Evolutionary conservation across 2,797 vertebrate genomes (phyloP).

Genomic region (Dendrocincla fuliginosa): DNA sequence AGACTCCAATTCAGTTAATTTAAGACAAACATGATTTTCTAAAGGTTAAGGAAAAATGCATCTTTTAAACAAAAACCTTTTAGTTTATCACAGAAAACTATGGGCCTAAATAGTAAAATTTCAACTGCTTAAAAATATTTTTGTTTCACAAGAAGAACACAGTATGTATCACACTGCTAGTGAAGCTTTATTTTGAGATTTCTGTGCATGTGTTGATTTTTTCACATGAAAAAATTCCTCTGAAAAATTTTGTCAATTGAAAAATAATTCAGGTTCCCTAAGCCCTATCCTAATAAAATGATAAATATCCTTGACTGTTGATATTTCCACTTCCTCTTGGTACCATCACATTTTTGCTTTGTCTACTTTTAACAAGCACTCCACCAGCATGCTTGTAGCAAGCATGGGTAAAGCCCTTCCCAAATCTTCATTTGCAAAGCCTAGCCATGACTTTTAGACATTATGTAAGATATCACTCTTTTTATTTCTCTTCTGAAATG

Average conservation of each 20-base stretch:
- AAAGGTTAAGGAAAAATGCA: background rate
- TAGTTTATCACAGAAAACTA: background rate
- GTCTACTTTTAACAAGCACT: background rate
- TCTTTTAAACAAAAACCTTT: background rate
- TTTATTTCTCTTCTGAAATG: background rate
- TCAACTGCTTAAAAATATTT: background rate
- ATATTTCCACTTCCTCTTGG: background rate
- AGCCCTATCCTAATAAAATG: background rate
- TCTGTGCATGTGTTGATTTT: accelerated
- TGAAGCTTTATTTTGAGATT: background rate
- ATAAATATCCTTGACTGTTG: background rate
- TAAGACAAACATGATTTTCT: background rate
- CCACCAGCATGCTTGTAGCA: too few relatives aligned
- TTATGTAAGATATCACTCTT: background rate
- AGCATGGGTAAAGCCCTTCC: too few relatives aligned
- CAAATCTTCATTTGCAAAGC: too few relatives aligned
- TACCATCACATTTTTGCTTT: background rate
- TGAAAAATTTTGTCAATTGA: background rate
- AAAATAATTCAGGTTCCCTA: background rate
- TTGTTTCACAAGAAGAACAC: background rate
- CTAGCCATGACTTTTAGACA: background rate
- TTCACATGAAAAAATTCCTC: background rate
- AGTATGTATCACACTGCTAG: background rate
- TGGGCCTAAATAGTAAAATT: background rate
- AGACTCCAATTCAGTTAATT: background rate